These are phyloP conservation scores for Adineta ricciae DNA, from an alignment of 2,888 invertebrate genomes.

Conservation along the genomic window DNA sequence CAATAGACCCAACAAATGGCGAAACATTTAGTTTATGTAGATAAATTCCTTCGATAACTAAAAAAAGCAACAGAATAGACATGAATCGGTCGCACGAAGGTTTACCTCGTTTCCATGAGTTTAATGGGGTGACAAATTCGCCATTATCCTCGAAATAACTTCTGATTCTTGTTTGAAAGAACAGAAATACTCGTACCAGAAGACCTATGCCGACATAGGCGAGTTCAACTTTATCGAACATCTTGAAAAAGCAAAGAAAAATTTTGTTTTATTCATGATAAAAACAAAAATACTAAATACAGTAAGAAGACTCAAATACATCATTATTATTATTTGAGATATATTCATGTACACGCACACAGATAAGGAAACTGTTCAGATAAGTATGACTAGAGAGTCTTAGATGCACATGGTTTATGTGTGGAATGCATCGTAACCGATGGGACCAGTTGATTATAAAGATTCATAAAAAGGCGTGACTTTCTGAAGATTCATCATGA, in stretches of 20 bases:
- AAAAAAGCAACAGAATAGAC: background rate
- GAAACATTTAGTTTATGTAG: background rate
- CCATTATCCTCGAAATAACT: background rate
- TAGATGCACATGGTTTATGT: background rate
- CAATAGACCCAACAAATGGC: conserved; percentile 15
- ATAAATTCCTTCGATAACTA: conserved; percentile 18
- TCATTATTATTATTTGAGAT: background rate
- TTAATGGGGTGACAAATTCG: conserved; percentile 6
- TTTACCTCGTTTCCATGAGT: conserved; percentile 19
- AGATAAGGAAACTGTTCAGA: background rate
- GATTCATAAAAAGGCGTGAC: background rate
- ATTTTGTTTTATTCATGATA: background rate
- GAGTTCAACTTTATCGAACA: background rate
- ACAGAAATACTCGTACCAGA: background rate
- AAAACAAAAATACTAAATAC: background rate
- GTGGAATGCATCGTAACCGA: background rate
- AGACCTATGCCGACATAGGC: background rate
- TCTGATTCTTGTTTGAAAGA: background rate
- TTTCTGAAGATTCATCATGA: background rate
- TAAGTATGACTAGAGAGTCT: background rate
- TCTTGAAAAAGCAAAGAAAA: background rate
- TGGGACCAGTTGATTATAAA: background rate
- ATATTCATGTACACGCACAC: background rate
- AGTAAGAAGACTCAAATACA: background rate
- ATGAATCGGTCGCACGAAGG: background rate